A percentile compares a stretch with the other conserved stretches of the same genome.
phyloP scores from a whole-genome alignment of 2,113 vertebrate species.

The Pardalotus punctatus region DNA sequence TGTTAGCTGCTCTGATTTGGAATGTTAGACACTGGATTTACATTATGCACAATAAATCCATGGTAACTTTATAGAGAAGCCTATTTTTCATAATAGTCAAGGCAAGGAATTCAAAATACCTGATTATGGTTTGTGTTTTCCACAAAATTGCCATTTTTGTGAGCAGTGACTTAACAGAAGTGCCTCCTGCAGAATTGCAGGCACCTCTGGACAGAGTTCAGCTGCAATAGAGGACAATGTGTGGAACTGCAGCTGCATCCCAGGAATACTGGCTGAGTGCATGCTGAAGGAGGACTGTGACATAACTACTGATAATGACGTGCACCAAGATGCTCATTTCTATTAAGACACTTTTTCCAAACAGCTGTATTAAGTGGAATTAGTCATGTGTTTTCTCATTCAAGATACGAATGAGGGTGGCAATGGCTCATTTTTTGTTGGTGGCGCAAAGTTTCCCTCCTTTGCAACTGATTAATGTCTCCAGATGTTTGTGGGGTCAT shows the following conservation, averaged over 20 bases:
- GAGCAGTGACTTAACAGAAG: not conserved
- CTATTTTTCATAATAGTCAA: not conserved
- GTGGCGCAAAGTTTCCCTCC: not conserved
- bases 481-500: not conserved
- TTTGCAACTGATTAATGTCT: not conserved
- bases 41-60: not conserved
- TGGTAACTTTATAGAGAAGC: not conserved
- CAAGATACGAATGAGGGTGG: not conserved
- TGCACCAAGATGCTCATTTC: not conserved
- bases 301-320: not conserved
- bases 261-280: not conserved
- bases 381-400: not conserved
- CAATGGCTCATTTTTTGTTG: not conserved
- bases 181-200: not conserved
- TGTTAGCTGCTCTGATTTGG: not conserved
- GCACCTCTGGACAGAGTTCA: not conserved
- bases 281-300: not conserved
- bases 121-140: not conserved
- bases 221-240: not conserved
- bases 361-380: not conserved
- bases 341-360: not conserved
- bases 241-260: not conserved
- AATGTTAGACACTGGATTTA: not conserved
- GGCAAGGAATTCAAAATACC: not conserved
- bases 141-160: not conserved